Conservation (phyloP, 2,113 vertebrate species). For the Hemibagrus wyckioides region DNA sequence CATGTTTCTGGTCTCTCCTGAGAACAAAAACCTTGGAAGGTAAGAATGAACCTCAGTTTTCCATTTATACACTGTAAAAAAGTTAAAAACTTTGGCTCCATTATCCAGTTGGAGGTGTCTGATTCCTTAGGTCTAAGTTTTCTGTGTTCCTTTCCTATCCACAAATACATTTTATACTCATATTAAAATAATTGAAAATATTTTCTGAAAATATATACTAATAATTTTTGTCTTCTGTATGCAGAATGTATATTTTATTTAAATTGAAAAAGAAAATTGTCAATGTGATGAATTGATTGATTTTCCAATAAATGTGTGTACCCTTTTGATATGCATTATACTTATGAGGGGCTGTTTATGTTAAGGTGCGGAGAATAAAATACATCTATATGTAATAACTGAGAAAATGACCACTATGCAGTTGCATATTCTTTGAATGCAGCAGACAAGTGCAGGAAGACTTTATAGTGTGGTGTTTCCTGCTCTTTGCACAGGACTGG, state of each 20-base stretch:
- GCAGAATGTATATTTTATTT: too few relatives aligned
- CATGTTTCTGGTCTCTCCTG: slow-evolving; percentile 92
- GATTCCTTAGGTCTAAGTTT: neutral
- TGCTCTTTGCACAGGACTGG: slow-evolving; percentile 77
- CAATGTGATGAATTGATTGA: too few relatives aligned
- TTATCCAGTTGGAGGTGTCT: neutral
- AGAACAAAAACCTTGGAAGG: slow-evolving; percentile 91
- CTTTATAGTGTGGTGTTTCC: neutral
- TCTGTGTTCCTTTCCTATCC: neutral
- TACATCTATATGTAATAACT: neutral
- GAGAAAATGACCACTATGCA: neutral
- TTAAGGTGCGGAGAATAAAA: neutral
- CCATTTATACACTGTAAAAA: neutral
- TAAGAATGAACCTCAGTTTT: slow-evolving; percentile 65
- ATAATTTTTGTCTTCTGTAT: neutral
- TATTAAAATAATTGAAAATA: neutral
- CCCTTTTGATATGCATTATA: neutral
- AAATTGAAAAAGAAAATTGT: too few relatives aligned
- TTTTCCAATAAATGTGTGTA: neutral
- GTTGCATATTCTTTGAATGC: neutral
- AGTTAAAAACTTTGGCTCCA: neutral
- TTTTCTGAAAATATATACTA: too few relatives aligned
- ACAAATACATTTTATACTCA: neutral
- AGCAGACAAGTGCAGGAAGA: neutral
- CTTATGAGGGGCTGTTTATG: neutral